Conservation (phyloP, 1,140 invertebrate species). For the Philaenus spumarius region DNA sequence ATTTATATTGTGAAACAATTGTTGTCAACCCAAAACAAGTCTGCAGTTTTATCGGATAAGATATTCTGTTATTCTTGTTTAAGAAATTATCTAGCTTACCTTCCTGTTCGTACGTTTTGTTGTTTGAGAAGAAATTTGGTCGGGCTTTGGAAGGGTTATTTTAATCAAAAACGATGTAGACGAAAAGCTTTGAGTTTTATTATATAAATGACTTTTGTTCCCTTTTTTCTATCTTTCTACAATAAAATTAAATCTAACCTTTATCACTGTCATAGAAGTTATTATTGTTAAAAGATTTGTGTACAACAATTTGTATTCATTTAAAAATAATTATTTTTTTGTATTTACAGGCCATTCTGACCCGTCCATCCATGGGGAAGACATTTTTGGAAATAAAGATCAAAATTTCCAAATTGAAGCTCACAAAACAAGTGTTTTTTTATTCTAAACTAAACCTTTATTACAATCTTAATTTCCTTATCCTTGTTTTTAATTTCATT, state of each 20-base stretch:
- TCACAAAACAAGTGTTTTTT: constrained; percentile 31
- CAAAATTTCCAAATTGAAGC: constrained; percentile 40
- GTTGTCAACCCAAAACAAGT: background rate
- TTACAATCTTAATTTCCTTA: background rate
- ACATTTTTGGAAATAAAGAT: constrained; percentile 48
- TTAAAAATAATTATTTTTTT: constrained; percentile 37
- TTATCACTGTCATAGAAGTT: constrained; percentile 26
- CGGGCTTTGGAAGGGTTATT: constrained; percentile 69
- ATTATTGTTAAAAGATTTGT: background rate
- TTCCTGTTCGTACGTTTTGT: constrained; percentile 34
- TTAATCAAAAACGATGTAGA: constrained; percentile 64
- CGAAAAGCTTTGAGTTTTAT: constrained; percentile 41
- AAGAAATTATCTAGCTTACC: background rate
- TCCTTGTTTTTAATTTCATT: no score
- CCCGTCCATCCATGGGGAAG: constrained; percentile 39
- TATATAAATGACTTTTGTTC: constrained; percentile 20
- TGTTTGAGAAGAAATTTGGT: constrained; percentile 59
- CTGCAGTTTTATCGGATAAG: background rate
- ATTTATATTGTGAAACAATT: background rate
- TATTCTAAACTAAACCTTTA: background rate
- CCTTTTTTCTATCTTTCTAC: constrained; percentile 21
- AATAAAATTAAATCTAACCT: constrained; percentile 22
- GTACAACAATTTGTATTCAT: constrained; percentile 22
- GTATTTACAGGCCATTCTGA: constrained; percentile 46
- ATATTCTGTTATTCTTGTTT: background rate